These are phyloP conservation scores for Leptoteleia sp. DNA, from an alignment of 1,140 invertebrate genomes.

Conservation along the genomic window DNA sequence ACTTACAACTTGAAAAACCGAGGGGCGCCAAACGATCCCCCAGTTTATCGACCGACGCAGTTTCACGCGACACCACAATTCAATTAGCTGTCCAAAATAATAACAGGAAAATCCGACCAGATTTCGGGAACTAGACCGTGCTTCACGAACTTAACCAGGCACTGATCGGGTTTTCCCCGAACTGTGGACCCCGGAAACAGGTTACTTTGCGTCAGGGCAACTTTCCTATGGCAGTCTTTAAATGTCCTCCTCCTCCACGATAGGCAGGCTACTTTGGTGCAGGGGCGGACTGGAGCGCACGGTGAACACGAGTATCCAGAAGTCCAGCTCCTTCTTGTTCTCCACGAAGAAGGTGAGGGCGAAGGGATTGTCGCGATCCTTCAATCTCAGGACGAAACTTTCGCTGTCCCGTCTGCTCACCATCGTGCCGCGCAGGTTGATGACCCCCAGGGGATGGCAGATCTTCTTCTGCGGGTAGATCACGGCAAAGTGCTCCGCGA, in stretches of 20 bases:
- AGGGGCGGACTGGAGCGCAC: constrained; percentile 79
- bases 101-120: too few species aligned
- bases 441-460: constrained; percentile 83
- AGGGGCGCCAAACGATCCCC: too few species aligned
- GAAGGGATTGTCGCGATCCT: constrained; percentile 84
- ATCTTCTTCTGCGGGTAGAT: constrained; percentile 86
- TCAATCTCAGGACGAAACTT: constrained; percentile 83
- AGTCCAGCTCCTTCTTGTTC: constrained; percentile 83
- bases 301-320: constrained; percentile 84
- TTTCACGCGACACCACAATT: too few species aligned
- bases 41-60: too few species aligned
- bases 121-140: too few species aligned
- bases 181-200: too few species aligned
- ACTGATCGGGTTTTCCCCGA: too few species aligned
- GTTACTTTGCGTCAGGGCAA: too few species aligned
- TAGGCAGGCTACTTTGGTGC: constrained; percentile 83
- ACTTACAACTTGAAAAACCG: too few species aligned
- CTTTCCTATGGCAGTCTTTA: constrained; percentile 58
- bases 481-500: constrained; percentile 85
- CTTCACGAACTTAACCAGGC: too few species aligned
- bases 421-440: constrained; percentile 84
- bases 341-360: constrained; percentile 83
- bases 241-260: constrained; percentile 84
- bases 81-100: too few species aligned
- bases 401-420: constrained; percentile 81